Evolutionary conservation across 2,797 vertebrate species (phyloP).

Genomic region (Australoheros facetus): DNA sequence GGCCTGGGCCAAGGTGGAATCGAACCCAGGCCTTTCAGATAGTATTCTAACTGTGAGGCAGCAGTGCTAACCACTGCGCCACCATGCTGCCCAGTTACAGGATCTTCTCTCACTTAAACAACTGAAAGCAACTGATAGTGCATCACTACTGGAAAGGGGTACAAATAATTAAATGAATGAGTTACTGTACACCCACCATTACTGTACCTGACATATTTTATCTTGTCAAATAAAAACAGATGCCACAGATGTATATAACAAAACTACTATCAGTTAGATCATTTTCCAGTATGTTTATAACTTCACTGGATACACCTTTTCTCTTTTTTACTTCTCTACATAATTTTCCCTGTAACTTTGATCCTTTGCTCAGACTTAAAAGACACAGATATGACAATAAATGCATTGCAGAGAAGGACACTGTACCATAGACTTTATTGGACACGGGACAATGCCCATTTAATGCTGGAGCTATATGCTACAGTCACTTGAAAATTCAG

Average conservation of each 20-base stretch:
- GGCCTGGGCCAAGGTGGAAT: too few relatives aligned
- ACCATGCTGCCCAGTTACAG: neutral
- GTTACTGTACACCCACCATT: neutral
- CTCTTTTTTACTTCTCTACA: neutral
- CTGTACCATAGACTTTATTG: slow-evolving; percentile 41
- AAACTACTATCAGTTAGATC: neutral
- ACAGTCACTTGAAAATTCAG: slow-evolving; percentile 57
- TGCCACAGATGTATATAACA: neutral
- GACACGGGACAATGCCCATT: slow-evolving; percentile 25
- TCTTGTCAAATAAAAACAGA: neutral
- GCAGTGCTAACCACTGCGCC: too few relatives aligned
- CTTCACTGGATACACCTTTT: neutral
- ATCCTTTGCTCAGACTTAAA: slow-evolving; percentile 20
- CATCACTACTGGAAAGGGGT: neutral
- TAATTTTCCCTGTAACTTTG: neutral
- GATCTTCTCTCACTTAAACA: neutral
- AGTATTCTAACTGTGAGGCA: too few relatives aligned
- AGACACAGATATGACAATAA: slow-evolving; percentile 39
- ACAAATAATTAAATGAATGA: neutral
- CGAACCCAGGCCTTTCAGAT: too few relatives aligned
- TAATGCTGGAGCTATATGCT: slow-evolving; percentile 44
- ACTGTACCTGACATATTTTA: neutral
- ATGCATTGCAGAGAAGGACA: slow-evolving; percentile 20
- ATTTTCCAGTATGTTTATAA: neutral
- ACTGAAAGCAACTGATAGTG: neutral